Evolutionary conservation across 2,113 vertebrate species (phyloP), one percentile per base, ranked within the genome.

Genomic region (Taxidea taxus): DNA sequence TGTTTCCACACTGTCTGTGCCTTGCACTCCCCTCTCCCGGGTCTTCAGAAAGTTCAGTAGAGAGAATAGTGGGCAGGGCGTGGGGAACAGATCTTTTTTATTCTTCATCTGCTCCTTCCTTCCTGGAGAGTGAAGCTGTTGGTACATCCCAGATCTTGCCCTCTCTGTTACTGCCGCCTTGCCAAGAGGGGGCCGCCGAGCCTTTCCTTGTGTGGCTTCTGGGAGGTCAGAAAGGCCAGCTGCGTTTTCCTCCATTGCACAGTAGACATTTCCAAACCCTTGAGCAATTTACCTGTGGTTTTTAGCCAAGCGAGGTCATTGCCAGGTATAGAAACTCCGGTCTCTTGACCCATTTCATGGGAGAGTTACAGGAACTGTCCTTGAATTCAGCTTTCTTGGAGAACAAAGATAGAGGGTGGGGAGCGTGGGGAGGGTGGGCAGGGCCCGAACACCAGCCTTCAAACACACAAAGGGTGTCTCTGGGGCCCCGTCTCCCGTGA

Each of bases 81-180:
- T 68, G 51, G 7, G 9, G 7, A 94, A 34, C n/a, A 82, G 25
- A 27, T 27, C 72, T 39, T 56, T 87, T 49, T 54, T 91, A 31
- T 82, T 77, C 27, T 91, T 85, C 37, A 77, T 86, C 6, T 75
- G 6, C 51, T 96, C 18, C 21, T 97, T 94, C 23, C 21, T 97
- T 95, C 11, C 12, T 37, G 75, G n/a, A 49, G 13, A 78, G 14
- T 75, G 4, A 90, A 9, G 49, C 39, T 62, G 10, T 85, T 75
- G 77, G 62, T 51, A 72, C 5, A 56, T 51, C 72, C 47, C 39
- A 95, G 37, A 90, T 84, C 34, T 21, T 3, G 8, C 6, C 16
- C 31, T 37, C 51, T 58, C 42, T 91, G 11, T 29, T 23, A 27
- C 18, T 29, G 31, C 13, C 54, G 37, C 34, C 58, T 92, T 94